Conservation (phyloP, 92 coral and sea anemone genomes). For the Paramuricea clavata region DNA sequence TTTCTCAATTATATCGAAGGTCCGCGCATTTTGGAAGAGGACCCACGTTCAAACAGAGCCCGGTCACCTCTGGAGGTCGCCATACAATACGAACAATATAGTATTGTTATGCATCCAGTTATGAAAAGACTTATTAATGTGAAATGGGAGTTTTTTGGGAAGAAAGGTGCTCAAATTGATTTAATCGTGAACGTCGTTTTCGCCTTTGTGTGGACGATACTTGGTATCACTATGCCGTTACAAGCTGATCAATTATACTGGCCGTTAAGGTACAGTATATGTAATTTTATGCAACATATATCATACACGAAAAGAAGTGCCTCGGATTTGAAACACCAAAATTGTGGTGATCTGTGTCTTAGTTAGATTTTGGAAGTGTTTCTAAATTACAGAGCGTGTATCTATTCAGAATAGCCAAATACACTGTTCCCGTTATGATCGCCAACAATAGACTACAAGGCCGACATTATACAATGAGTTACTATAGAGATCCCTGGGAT, state of each 20-base stretch:
- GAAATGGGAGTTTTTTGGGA: conserved; percentile 38
- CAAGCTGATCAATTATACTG: conserved; percentile 4
- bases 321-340: too few relatives aligned
- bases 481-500: too few relatives aligned
- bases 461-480: too few relatives aligned
- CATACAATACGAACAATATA: conserved; percentile 30
- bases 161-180: conserved; percentile 14
- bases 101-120: conserved; percentile 39
- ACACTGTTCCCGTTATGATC: too few relatives aligned
- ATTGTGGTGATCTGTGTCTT: too few relatives aligned
- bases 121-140: conserved; percentile 28
- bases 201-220: conserved; percentile 41
- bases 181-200: conserved; percentile 20
- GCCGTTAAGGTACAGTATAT: not conserved
- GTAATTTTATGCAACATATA: too few relatives aligned
- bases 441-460: too few relatives aligned
- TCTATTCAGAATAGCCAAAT: too few relatives aligned
- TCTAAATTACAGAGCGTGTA: too few relatives aligned
- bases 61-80: conserved; percentile 43
- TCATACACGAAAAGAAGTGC: too few relatives aligned
- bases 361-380: too few relatives aligned
- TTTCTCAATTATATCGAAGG: conserved; percentile 46
- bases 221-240: conserved; percentile 40
- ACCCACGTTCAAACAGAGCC: conserved; percentile 33
- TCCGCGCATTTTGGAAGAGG: conserved; percentile 24